These are phyloP conservation scores for Andricus quercusramuli DNA, from an alignment of 2,888 invertebrate genomes.

Conservation along the genomic window DNA sequence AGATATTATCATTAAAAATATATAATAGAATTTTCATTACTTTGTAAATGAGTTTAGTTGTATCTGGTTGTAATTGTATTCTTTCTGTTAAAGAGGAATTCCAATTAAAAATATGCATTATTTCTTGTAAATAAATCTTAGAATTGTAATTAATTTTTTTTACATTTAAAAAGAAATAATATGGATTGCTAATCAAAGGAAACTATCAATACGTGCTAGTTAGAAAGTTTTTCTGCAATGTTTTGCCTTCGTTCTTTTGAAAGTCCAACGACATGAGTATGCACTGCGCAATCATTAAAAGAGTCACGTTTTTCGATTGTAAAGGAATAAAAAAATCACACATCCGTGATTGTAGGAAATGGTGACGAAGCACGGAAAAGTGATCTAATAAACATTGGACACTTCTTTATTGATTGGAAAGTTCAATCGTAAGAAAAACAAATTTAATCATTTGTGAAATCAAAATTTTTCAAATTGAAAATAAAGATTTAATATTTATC, in stretches of 20 bases:
- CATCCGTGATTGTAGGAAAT: background rate
- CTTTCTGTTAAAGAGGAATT: background rate
- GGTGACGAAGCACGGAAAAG: background rate
- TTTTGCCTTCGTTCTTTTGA: background rate
- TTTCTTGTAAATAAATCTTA: background rate
- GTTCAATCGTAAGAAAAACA: background rate
- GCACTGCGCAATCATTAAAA: background rate
- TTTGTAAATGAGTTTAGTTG: background rate
- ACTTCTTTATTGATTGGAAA: background rate
- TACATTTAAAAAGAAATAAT: background rate
- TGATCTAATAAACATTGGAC: background rate
- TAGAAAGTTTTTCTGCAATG: conserved; percentile 3
- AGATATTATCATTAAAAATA: too few relatives aligned
- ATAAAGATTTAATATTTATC: too few relatives aligned
- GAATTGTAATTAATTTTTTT: background rate
- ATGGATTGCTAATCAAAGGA: background rate
- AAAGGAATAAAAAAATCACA: background rate
- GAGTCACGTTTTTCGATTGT: conserved; percentile 16
- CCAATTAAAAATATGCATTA: background rate
- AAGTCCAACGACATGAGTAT: background rate
- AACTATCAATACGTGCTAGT: background rate
- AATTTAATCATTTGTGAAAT: background rate
- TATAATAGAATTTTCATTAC: too few relatives aligned
- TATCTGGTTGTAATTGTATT: background rate
- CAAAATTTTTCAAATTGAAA: too few relatives aligned